Evolutionary conservation across 23 tunicate genomes (phyloP).

Genomic region (Oikopleura vanhoeffeni): DNA sequence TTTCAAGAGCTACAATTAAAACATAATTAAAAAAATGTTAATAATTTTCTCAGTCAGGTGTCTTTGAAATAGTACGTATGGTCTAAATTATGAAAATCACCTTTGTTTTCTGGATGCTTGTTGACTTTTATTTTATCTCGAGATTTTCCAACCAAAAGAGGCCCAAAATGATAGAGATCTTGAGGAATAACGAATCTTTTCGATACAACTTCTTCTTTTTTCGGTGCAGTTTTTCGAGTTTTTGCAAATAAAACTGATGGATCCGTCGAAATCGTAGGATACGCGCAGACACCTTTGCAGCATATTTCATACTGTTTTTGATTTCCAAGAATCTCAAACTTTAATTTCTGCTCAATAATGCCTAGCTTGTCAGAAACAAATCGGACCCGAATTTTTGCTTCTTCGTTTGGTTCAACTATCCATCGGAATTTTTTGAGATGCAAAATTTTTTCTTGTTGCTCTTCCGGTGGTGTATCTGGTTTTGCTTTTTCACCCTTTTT

Average conservation of each 20-base stretch:
- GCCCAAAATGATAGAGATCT: conserved; percentile 72
- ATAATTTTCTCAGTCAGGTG: too few species aligned
- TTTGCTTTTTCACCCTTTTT: neutral
- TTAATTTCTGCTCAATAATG: conserved; percentile 55
- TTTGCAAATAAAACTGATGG: conserved; percentile 60
- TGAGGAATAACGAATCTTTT: conserved; percentile 68
- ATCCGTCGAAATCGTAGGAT: conserved; percentile 70
- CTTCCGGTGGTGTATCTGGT: neutral
- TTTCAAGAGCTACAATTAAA: too few species aligned
- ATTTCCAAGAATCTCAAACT: conserved; percentile 69
- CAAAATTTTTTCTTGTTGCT: neutral
- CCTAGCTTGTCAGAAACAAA: conserved; percentile 73
- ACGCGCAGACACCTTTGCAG: conserved; percentile 72
- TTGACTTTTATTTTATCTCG: conserved; percentile 42
- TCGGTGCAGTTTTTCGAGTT: conserved; percentile 28
- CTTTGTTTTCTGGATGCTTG: conserved; percentile 77
- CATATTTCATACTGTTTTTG: conserved; percentile 54
- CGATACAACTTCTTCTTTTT: conserved; percentile 57
- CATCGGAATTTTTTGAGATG: conserved; percentile 23
- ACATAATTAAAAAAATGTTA: too few species aligned
- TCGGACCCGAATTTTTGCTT: conserved; percentile 39
- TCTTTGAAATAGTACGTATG: too few species aligned
- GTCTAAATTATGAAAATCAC: too few species aligned
- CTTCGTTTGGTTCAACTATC: conserved; percentile 53
- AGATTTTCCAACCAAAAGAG: conserved; percentile 83